Conservation (phyloP, 1,140 invertebrate genomes). For the Drosophila melanogaster region Release_6_plus_ISO1_MT NT_033777.3:21950001-21950500, state of each 20-base stretch:
- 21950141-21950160: too few species aligned
- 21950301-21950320: background rate
- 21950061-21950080: background rate
- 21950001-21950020: background rate
- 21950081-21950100: background rate
- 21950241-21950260: too few species aligned
- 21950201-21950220: too few species aligned
- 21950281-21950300: background rate
- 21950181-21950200: too few species aligned
- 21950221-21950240: too few species aligned
- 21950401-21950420: slow-evolving; percentile 19
- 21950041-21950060: too few species aligned
- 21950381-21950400: slow-evolving; percentile 18
- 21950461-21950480: background rate
- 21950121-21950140: slow-evolving; percentile 11
- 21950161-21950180: too few species aligned
- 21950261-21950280: background rate
- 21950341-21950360: background rate
- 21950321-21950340: too few species aligned
- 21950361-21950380: slow-evolving; percentile 6
- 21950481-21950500: background rate
- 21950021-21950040: too few species aligned
- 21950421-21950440: slow-evolving; percentile 18
- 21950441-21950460: background rate
- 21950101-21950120: background rate